Evolutionary conservation across 2,888 invertebrate genomes (phyloP).

Genomic region (Selenia dentaria): DNA sequence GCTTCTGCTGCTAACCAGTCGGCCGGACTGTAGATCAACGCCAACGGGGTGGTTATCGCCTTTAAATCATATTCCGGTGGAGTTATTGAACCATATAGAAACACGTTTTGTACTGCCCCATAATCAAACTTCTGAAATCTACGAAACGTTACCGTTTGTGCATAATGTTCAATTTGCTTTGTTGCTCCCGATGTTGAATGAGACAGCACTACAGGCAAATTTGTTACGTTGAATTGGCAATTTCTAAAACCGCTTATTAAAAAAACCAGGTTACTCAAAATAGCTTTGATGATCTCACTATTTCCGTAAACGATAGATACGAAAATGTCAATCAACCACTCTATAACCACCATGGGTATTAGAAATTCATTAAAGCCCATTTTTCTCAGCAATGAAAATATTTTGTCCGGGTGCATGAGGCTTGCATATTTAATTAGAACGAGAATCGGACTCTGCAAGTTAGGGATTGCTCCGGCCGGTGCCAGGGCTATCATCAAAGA

Average conservation of each 20-base stretch:
- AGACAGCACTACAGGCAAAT: constrained; percentile 31
- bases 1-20: constrained; percentile 34
- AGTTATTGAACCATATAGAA: constrained; percentile 16
- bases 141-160: constrained; percentile 34
- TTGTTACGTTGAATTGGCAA: constrained; percentile 27
- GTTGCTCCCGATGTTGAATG: constrained; percentile 59
- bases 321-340: constrained; percentile 19
- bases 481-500: constrained; percentile 59
- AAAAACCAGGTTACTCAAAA: constrained; percentile 30
- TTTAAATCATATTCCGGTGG: constrained; percentile 40
- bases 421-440: constrained; percentile 26
- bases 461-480: constrained; percentile 41
- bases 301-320: constrained; percentile 19
- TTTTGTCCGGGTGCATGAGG: background rate
- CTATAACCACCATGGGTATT: background rate
- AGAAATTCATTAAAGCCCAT: constrained; percentile 7
- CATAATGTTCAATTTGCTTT: constrained; percentile 58
- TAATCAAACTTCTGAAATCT: constrained; percentile 38
- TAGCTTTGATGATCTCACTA: constrained; percentile 18
- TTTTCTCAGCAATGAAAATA: constrained; percentile 1
- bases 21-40: constrained; percentile 36
- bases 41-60: constrained; percentile 36
- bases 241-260: constrained; percentile 27
- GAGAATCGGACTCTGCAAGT: constrained; percentile 35
- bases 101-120: constrained; percentile 29